phyloP scores from a whole-genome alignment of 2,797 vertebrate genomes.

The Bucorvus abyssinicus region DNA sequence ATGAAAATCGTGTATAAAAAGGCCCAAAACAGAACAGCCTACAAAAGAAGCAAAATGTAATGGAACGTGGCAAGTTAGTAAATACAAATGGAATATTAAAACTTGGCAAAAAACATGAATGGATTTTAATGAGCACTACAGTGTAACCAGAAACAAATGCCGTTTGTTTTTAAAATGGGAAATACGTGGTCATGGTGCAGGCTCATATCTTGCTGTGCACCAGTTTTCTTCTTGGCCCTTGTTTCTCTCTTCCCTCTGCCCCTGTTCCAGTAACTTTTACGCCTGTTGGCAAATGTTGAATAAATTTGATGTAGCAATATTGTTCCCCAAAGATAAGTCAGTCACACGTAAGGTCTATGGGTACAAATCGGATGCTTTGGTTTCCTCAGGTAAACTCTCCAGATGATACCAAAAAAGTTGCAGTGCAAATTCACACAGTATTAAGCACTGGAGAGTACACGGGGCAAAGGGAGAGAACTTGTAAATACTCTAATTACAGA shows the following conservation, averaged over 20 bases:
- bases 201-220: not conserved
- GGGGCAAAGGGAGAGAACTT: not conserved
- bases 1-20: not conserved
- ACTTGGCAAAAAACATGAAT: not conserved
- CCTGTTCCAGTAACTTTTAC: not conserved
- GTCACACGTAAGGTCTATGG: not conserved
- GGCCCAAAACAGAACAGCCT: not conserved
- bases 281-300: not conserved
- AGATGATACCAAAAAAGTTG: not conserved
- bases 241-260: not conserved
- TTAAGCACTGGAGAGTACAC: not conserved
- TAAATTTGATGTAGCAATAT: not conserved
- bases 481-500: not conserved
- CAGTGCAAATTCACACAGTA: not conserved
- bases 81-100: not conserved
- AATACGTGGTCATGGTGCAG: not conserved
- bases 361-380: not conserved
- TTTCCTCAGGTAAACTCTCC: not conserved
- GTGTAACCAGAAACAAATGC: not conserved
- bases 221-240: not conserved
- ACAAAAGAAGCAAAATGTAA: not conserved
- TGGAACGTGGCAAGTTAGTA: not conserved
- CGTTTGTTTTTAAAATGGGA: not conserved
- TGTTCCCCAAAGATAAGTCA: not conserved
- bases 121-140: not conserved